A percentile compares a stretch with the other conserved stretches of the same genome.
These are phyloP conservation scores for Drosophila buzzatii DNA, from an alignment of 2,888 invertebrate genomes.

Conservation along the genomic window DNA sequence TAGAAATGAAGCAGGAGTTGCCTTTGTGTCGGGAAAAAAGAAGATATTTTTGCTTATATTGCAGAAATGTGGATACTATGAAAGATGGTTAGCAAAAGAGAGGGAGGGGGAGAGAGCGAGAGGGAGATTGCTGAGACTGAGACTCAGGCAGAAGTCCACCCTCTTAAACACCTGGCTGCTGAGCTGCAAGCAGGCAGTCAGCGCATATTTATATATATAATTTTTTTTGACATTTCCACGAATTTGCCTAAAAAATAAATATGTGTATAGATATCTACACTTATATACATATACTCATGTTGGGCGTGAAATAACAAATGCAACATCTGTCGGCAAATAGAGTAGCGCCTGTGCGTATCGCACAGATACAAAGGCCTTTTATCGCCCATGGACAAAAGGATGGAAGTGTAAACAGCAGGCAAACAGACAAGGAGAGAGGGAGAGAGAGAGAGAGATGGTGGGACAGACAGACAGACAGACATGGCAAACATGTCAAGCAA, in stretches of 20 bases:
- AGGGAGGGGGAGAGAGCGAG: no score
- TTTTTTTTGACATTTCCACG: slow-evolving; percentile 45
- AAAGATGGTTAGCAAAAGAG: background rate
- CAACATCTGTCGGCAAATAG: slow-evolving; percentile 67
- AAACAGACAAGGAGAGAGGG: slow-evolving; percentile 19
- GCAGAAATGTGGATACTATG: slow-evolving; percentile 26
- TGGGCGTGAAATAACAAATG: slow-evolving; percentile 37
- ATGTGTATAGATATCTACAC: background rate
- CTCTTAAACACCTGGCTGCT: slow-evolving; percentile 40
- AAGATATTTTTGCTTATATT: slow-evolving; percentile 45
- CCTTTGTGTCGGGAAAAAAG: slow-evolving; percentile 52
- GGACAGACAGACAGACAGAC: slow-evolving; percentile 27
- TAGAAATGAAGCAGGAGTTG: background rate
- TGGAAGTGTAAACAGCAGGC: slow-evolving; percentile 69
- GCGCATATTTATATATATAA: background rate
- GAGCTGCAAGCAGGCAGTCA: slow-evolving; percentile 6
- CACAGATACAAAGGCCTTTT: slow-evolving; percentile 62
- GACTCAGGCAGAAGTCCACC: background rate
- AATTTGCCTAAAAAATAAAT: slow-evolving; percentile 41
- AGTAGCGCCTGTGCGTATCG: slow-evolving; percentile 52
- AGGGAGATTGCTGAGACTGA: background rate
- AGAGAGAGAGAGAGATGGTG: slow-evolving; percentile 27
- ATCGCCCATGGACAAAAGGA: slow-evolving; percentile 68
- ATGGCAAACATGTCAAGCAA: slow-evolving; percentile 74
- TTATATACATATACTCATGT: background rate